These are phyloP conservation scores for Lateolabrax maculatus DNA, from an alignment of 2,797 vertebrate genomes.

Conservation along the genomic window DNA sequence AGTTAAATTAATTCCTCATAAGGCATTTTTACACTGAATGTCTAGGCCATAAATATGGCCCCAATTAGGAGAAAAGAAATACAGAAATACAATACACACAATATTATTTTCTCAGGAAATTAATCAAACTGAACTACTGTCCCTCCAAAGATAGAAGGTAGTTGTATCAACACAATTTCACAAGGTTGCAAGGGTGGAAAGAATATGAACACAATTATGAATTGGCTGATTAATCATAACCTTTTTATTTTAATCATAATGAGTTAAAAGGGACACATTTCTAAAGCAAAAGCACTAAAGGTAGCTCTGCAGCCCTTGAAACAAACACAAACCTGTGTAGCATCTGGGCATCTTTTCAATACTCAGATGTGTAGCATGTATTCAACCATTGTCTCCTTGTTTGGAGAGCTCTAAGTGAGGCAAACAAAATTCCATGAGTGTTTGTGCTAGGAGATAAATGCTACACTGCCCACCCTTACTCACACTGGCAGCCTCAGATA, in stretches of 20 bases:
- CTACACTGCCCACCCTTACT: constrained; percentile 72
- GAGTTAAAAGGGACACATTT: background rate
- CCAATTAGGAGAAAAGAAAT: constrained; percentile 14
- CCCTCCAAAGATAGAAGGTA: background rate
- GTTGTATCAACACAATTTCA: background rate
- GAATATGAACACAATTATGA: background rate
- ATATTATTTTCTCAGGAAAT: background rate
- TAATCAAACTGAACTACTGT: background rate
- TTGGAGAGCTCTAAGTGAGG: constrained; percentile 58
- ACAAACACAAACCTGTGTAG: background rate
- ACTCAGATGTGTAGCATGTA: background rate
- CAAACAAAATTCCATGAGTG: constrained; percentile 73
- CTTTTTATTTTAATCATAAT: background rate
- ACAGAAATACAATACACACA: background rate
- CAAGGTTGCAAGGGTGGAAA: background rate
- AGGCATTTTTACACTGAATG: constrained; percentile 36
- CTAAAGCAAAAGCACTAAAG: background rate
- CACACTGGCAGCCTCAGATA: constrained; percentile 75
- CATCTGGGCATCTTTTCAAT: constrained; percentile 15
- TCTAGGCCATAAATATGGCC: constrained; percentile 1
- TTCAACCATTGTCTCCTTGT: constrained; percentile 61
- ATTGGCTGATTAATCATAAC: background rate
- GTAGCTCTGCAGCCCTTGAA: background rate
- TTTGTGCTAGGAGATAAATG: constrained; percentile 77
- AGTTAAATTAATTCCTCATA: constrained; percentile 59